Evolutionary conservation across 1,140 invertebrate genomes (phyloP).

Genomic region (Riptortus pedestris): DNA sequence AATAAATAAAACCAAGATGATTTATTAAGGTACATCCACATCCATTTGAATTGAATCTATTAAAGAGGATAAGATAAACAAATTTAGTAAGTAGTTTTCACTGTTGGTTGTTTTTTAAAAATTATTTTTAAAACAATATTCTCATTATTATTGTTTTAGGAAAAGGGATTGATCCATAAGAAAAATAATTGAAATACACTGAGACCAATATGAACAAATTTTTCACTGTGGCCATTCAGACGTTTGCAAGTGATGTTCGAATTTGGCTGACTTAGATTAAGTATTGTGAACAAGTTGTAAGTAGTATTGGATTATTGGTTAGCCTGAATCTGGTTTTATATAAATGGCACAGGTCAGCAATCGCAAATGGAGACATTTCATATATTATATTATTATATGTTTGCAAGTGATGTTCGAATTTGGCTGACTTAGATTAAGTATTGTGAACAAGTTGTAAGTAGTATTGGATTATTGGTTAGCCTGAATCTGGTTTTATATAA

Average conservation of each 20-base stretch:
- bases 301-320: no score
- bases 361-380: no score
- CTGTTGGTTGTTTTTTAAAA: neutral
- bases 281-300: constrained; percentile 54
- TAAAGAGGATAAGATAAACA: constrained; percentile 50
- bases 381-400: no score
- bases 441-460: constrained; percentile 48
- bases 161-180: constrained; percentile 47
- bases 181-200: constrained; percentile 52
- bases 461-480: neutral
- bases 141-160: constrained; percentile 38
- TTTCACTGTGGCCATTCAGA: constrained; percentile 48
- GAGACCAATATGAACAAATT: constrained; percentile 54
- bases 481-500: no score
- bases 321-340: no score
- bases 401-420: constrained; percentile 54
- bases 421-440: constrained; percentile 64
- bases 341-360: no score
- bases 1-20: constrained; percentile 54
- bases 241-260: constrained; percentile 54
- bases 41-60: constrained; percentile 56
- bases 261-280: constrained; percentile 61
- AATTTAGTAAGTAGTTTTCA: constrained; percentile 37
- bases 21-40: constrained; percentile 59
- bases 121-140: no score